A percentile compares a stretch with the other conserved stretches of the same genome.
These are phyloP conservation scores for Hybognathus amarus DNA, from an alignment of 2,797 vertebrate genomes.

Conservation along the genomic window DNA sequence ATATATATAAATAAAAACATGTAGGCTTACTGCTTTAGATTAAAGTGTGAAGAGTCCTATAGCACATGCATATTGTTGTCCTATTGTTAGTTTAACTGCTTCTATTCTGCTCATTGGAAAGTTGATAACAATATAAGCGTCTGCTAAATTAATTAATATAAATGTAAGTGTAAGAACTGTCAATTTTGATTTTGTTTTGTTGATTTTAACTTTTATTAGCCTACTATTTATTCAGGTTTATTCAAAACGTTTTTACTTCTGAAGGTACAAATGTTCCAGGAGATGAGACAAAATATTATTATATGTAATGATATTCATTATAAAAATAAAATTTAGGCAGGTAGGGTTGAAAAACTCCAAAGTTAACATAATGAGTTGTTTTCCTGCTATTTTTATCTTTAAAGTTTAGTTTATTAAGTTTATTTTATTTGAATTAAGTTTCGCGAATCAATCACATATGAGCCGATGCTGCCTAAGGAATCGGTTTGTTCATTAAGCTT, in stretches of 20 bases:
- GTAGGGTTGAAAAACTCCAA: neutral
- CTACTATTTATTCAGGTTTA: neutral
- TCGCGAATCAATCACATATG: neutral
- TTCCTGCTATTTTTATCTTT: no score
- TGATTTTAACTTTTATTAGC: neutral
- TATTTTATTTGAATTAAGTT: no score
- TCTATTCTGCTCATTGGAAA: no score
- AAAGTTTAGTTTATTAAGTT: neutral
- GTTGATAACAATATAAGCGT: no score
- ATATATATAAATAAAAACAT: no score
- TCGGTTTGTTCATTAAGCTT: neutral
- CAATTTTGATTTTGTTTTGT: no score
- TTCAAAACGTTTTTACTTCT: neutral
- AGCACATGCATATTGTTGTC: no score
- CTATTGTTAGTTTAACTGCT: no score
- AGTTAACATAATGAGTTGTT: neutral
- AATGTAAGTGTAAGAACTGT: no score
- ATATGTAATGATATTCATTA: neutral
- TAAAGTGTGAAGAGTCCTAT: no score
- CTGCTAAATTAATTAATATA: no score
- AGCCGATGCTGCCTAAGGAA: neutral
- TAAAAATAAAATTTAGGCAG: neutral
- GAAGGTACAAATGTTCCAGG: neutral
- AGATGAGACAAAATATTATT: neutral
- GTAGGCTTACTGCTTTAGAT: no score